These are phyloP conservation scores for Oceanodroma leucorhoa DNA, from an alignment of 2,797 vertebrate species.

Conservation along the genomic window DNA sequence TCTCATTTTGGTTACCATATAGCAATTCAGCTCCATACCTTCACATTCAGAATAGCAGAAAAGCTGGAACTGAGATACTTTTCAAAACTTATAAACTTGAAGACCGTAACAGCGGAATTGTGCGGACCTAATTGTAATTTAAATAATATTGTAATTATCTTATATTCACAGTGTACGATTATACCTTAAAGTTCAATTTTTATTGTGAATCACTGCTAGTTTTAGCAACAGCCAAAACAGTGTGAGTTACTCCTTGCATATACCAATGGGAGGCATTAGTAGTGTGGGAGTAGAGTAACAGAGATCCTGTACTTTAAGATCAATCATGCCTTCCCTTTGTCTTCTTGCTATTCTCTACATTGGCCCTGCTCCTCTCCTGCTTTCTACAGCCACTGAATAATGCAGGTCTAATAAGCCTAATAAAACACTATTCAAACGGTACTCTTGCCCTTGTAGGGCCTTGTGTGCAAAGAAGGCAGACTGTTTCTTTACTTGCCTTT, in stretches of 20 bases:
- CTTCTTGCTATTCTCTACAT: neutral
- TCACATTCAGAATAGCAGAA: neutral
- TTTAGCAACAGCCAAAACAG: neutral
- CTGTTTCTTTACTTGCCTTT: neutral
- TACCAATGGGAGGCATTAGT: neutral
- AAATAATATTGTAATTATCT: neutral
- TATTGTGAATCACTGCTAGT: neutral
- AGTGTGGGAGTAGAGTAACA: neutral
- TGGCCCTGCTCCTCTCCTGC: neutral
- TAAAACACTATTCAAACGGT: neutral
- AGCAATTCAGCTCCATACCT: neutral
- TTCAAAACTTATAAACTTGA: neutral
- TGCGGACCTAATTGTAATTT: neutral
- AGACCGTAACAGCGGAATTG: neutral
- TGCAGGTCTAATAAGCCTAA: neutral
- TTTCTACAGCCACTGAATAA: neutral
- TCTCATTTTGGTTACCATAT: neutral
- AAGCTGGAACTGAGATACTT: neutral
- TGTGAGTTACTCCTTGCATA: neutral
- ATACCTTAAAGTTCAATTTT: neutral
- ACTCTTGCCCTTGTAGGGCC: neutral
- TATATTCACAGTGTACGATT: neutral
- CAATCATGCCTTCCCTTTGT: neutral
- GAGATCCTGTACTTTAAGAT: neutral
- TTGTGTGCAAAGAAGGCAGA: neutral